Conservation (phyloP, 2,797 vertebrate species). For the Macroramphosus scolopax region DNA sequence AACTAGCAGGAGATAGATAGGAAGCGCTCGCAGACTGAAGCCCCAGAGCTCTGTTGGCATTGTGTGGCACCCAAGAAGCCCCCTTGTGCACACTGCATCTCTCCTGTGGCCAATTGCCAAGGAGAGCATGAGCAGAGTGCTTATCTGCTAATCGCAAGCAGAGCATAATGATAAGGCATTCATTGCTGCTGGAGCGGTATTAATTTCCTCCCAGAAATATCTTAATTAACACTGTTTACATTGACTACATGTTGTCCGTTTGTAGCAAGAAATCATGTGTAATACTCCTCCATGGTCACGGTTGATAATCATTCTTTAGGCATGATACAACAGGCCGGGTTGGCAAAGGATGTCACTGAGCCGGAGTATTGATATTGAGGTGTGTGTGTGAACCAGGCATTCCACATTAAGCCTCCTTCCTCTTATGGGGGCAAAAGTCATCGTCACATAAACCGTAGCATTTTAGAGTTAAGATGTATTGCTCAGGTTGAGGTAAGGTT, state of each 20-base stretch:
- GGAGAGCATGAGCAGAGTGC: constrained; percentile 31
- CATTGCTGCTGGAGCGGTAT: constrained; percentile 13
- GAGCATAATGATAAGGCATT: constrained; percentile 32
- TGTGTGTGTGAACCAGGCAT: not conserved
- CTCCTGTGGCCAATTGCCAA: constrained; percentile 34
- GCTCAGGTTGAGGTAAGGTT: no score
- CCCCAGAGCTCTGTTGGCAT: constrained; percentile 44
- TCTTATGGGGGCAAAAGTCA: no score
- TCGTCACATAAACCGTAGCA: no score
- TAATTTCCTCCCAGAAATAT: constrained; percentile 29
- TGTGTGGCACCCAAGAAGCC: constrained; percentile 54
- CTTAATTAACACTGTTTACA: constrained; percentile 23
- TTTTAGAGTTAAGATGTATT: no score
- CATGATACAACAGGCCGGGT: not conserved
- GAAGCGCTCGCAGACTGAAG: constrained; percentile 49
- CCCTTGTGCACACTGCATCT: constrained; percentile 45
- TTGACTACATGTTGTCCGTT: constrained; percentile 15
- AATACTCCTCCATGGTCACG: not conserved
- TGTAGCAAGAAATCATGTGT: not conserved
- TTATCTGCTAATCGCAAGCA: constrained; percentile 39
- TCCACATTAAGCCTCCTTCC: no score
- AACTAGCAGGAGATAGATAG: constrained; percentile 52
- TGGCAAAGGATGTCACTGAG: constrained; percentile 9
- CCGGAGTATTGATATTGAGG: constrained; percentile 1
- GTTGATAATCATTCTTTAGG: constrained; percentile 10